Conservation (phyloP, 2,797 vertebrate genomes). For the Cetoscarus ocellatus region DNA sequence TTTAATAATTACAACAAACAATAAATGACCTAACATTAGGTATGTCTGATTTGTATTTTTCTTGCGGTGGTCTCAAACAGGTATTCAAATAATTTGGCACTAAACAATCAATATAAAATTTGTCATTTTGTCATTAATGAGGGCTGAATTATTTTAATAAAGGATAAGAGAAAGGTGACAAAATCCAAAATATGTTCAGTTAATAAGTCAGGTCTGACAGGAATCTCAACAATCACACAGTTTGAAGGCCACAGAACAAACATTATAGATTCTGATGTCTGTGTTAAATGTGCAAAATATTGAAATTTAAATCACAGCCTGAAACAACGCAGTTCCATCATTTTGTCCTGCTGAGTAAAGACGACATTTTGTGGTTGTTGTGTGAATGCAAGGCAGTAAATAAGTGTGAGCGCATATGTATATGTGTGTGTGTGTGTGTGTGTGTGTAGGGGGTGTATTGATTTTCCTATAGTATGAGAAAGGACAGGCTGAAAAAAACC, state of each 20-base stretch:
- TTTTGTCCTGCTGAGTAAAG: slow-evolving; percentile 48
- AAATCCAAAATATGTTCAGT: no score
- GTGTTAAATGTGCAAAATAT: slow-evolving; percentile 9
- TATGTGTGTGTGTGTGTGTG: slow-evolving; percentile 5
- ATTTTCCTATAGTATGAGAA: slow-evolving; percentile 78
- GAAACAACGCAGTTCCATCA: slow-evolving; percentile 14
- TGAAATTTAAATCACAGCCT: slow-evolving; percentile 11
- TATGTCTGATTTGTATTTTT: no score
- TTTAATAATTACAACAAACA: no score
- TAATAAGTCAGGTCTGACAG: no score
- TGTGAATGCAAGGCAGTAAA: slow-evolving; percentile 52
- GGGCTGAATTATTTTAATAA: no score
- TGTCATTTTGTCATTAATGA: no score
- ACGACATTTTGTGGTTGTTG: slow-evolving; percentile 61
- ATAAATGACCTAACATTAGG: no score
- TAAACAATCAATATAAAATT: no score
- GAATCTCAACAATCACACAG: no score
- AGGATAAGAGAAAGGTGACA: no score
- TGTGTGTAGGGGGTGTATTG: slow-evolving; percentile 63
- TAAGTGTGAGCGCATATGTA: slow-evolving; percentile 10
- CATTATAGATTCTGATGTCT: background rate
- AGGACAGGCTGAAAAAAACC: slow-evolving; percentile 64
- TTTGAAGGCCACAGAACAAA: background rate
- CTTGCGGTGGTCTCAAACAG: no score
- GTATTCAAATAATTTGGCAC: no score